A percentile compares a stretch with the other conserved stretches of the same genome.
These are phyloP conservation scores for Patella pellucida DNA, from an alignment of 2,888 invertebrate species.

Conservation along the genomic window DNA sequence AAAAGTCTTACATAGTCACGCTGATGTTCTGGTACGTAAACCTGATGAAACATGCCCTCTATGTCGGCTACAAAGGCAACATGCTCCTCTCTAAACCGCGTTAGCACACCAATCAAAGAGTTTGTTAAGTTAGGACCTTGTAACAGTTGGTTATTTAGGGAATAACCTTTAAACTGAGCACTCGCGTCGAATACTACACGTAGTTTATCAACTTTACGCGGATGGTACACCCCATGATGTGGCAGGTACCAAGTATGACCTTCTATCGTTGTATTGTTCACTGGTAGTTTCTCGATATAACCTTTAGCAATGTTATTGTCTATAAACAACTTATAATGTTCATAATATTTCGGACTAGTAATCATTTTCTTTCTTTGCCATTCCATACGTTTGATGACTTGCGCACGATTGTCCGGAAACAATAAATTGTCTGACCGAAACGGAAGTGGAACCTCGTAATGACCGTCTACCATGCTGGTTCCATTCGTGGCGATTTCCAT, in stretches of 20 bases:
- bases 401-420: too few species aligned
- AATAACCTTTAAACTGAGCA: constrained; percentile 6
- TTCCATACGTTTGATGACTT: too few species aligned
- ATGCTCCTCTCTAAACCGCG: constrained; percentile 15
- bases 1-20: constrained; percentile 35
- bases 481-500: too few species aligned
- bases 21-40: constrained; percentile 15
- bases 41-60: constrained; percentile 25
- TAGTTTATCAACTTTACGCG: constrained; percentile 22
- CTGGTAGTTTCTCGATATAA: neutral
- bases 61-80: constrained; percentile 25
- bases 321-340: constrained; percentile 23
- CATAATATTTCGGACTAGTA: too few species aligned
- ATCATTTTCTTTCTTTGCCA: too few species aligned
- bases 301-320: neutral
- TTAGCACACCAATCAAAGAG: constrained; percentile 17
- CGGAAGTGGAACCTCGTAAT: too few species aligned
- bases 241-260: constrained; percentile 26
- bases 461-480: too few species aligned
- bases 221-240: constrained; percentile 27
- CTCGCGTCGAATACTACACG: constrained; percentile 21
- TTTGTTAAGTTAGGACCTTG: constrained; percentile 27
- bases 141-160: constrained; percentile 17
- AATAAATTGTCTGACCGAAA: too few species aligned
- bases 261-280: neutral